phyloP scores from a whole-genome alignment of 2,797 vertebrate species.

The Centroberyx gerrardi region DNA sequence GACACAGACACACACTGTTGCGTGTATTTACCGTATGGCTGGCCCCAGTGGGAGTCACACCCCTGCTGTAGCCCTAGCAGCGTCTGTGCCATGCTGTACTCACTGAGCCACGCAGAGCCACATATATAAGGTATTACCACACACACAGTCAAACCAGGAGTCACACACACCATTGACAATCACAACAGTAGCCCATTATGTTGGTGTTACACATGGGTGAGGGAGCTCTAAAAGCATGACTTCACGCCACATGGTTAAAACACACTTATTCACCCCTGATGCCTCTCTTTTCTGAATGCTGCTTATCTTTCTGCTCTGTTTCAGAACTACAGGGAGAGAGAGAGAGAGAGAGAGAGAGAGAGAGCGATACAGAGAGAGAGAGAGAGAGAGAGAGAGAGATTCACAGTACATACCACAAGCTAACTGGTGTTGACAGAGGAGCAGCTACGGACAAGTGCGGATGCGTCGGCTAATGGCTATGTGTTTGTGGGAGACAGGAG shows the following conservation, averaged over 20 bases:
- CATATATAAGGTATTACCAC: constrained; percentile 53
- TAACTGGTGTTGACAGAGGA: constrained; percentile 77
- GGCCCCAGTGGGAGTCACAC: not conserved
- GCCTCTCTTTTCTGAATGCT: constrained; percentile 41
- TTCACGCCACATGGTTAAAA: constrained; percentile 34
- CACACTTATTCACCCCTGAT: constrained; percentile 24
- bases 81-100: constrained; percentile 31
- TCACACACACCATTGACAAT: constrained; percentile 53
- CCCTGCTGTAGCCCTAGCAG: not conserved
- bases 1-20: not conserved
- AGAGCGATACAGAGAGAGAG: constrained; percentile 11
- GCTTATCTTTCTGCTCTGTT: constrained; percentile 68
- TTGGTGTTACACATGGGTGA: constrained; percentile 47
- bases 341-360: not conserved
- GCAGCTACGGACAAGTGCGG: constrained; percentile 75
- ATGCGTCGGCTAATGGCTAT: constrained; percentile 75
- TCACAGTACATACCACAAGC: constrained; percentile 69
- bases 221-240: constrained; percentile 50
- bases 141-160: constrained; percentile 34
- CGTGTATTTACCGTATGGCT: not conserved
- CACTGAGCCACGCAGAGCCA: constrained; percentile 13
- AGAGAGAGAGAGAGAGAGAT: constrained; percentile 31
- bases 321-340: constrained; percentile 45
- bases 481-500: constrained; percentile 66
- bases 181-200: constrained; percentile 62